Evolutionary conservation across 2,797 vertebrate genomes (phyloP).

Genomic region (Nothura maculosa): DNA sequence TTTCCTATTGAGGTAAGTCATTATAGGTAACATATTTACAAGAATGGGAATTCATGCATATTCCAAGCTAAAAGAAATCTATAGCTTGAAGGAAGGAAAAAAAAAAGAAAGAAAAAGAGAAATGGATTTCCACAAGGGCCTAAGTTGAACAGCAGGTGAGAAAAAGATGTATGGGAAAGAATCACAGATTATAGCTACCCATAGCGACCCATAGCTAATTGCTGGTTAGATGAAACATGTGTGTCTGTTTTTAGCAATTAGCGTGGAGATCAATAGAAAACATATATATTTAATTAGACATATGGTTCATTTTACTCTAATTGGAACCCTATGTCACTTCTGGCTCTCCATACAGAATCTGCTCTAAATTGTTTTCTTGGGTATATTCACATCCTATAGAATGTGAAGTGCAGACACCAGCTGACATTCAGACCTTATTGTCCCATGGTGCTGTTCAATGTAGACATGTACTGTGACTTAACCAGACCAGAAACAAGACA

Average conservation of each 20-base stretch:
- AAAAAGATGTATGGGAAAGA: conserved; percentile 26
- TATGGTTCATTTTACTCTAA: conserved; percentile 74
- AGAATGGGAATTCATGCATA: neutral
- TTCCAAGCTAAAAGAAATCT: conserved; percentile 5
- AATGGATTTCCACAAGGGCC: neutral
- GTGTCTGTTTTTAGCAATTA: conserved; percentile 73
- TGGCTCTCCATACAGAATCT: conserved; percentile 25
- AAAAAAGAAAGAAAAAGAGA: neutral
- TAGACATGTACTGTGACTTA: neutral
- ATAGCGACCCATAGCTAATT: conserved; percentile 52
- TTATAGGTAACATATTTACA: neutral
- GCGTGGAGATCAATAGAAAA: conserved; percentile 64
- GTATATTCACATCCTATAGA: conserved; percentile 36
- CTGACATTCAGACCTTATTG: conserved; percentile 23
- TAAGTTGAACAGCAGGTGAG: conserved; percentile 59
- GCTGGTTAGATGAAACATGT: conserved; percentile 56
- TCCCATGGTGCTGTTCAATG: neutral
- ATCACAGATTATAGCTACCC: conserved; percentile 20
- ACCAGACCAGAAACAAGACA: conserved; percentile 6
- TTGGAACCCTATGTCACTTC: conserved; percentile 62
- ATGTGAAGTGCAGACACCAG: conserved; percentile 50
- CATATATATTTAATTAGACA: conserved; percentile 74
- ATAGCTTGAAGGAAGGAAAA: neutral
- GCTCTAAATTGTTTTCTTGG: conserved; percentile 43
- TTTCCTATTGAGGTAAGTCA: neutral